Evolutionary conservation across 2,797 vertebrate genomes (phyloP), one percentile per base, ranked within the genome.

Genomic region (Halcyon leucocephala): DNA sequence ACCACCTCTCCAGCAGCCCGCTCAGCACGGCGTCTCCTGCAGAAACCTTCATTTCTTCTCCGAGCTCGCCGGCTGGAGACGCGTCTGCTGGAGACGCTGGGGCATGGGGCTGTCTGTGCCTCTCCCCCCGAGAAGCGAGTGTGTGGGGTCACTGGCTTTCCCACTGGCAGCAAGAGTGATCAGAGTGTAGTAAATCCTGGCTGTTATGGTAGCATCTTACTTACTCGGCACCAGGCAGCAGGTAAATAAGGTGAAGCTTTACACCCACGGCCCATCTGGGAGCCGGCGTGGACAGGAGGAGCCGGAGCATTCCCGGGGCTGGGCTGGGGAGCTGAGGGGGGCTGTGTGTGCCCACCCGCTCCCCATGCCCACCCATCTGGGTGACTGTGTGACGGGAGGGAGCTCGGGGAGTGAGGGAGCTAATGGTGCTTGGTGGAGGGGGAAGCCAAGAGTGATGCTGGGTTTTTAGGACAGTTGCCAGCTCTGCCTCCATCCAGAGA

Each of bases 41-140:
- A 19, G 69, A 29, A 85, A n/a, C 4, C 0, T 16, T 9, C 0
- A 11, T 9, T 22, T 22, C 37, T 69, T 15, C 70, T 9, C 70
- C 10, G 49, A 51, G 49, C 25, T 51, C 9, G 33, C 49, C 77
- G 6, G 57, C n/a, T 31, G 1, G 11, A 28, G 89, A 2, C 1
- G 33, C 1, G 21, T 12, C 16, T 24, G 39, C 44, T 58, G 82
- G 74, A 35, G 48, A 7, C 1, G n/a, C 7, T 3, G 39, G 80
- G 57, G 28, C 6, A 1, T 2, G 46, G n/a, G 12, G 21, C n/a
- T 24, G 22, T 5, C 0, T 0, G 1, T 2, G 35, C 33, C 35
- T 39, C 62, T 37, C 0, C 0, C 21, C 11, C 13, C 0, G 0
- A 28, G 22, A 6, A 3, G 37, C 2, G 4, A 28, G 61, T 4